phyloP scores from a whole-genome alignment of 1,140 invertebrate species.

The Drosophila sucinea region DNA sequence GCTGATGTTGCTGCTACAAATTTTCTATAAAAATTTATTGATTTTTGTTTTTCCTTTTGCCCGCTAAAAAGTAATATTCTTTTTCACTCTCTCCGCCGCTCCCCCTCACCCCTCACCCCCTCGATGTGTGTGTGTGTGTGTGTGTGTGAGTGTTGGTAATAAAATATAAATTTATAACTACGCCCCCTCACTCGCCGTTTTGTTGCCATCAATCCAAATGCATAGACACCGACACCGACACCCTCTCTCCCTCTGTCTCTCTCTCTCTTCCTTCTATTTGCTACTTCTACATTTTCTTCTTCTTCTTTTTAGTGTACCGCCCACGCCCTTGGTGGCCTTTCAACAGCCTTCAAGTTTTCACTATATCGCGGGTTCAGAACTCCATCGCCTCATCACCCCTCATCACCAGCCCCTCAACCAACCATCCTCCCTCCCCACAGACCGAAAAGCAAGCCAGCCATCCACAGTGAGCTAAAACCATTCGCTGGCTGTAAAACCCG shows the following conservation, averaged over 20 bases:
- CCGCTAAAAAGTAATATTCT: slow-evolving; percentile 46
- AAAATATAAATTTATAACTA: slow-evolving; percentile 75
- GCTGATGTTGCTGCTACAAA: slow-evolving; percentile 58
- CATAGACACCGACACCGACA: slow-evolving; percentile 26
- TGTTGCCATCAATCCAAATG: slow-evolving; percentile 63
- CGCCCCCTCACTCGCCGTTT: slow-evolving; percentile 50
- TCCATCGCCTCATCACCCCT: background rate
- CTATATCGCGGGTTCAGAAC: slow-evolving; percentile 40
- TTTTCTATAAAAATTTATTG: slow-evolving; percentile 74
- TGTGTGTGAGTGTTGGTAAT: slow-evolving; percentile 63
- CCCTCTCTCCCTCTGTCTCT: background rate
- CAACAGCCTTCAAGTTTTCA: slow-evolving; percentile 74
- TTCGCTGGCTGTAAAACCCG: slow-evolving; percentile 58
- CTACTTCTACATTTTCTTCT: too few relatives aligned
- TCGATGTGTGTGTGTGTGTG: slow-evolving; percentile 21
- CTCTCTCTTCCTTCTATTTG: background rate
- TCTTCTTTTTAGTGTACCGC: background rate
- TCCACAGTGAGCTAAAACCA: background rate
- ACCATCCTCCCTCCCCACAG: background rate
- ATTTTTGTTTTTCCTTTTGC: slow-evolving; percentile 50
- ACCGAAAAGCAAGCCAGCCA: background rate
- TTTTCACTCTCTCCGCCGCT: slow-evolving; percentile 24
- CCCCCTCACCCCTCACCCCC: slow-evolving; percentile 21
- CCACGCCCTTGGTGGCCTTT: slow-evolving; percentile 39
- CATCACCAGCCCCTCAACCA: background rate